Conservation (phyloP, 2,797 vertebrate genomes). For the Sarcoramphus papa region DNA sequence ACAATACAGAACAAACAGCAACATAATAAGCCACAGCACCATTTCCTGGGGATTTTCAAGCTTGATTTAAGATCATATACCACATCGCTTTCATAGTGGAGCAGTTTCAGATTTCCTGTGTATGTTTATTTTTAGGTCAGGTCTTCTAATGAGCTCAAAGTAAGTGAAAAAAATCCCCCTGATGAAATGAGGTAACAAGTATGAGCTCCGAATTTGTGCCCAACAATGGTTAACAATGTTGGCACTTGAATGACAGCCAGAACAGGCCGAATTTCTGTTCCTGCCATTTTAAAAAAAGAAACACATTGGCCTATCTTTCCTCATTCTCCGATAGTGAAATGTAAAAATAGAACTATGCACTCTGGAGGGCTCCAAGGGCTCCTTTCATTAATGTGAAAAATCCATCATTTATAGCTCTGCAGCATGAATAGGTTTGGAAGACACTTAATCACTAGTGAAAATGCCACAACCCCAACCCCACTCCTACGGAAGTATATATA, state of each 20-base stretch:
- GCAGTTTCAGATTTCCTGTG: not conserved
- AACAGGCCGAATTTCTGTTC: conserved; percentile 12
- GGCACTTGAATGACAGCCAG: conserved; percentile 16
- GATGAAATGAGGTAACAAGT: not conserved
- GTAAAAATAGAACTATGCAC: conserved; percentile 68
- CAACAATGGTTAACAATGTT: not conserved
- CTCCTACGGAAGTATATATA: not conserved
- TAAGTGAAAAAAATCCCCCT: not conserved
- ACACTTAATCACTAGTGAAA: conserved; percentile 61
- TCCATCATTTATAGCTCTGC: conserved; percentile 59
- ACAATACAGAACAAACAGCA: not conserved
- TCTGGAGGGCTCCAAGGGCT: conserved; percentile 48
- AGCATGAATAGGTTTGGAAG: conserved; percentile 63
- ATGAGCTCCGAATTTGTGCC: not conserved
- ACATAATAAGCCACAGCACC: not conserved
- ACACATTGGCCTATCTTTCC: conserved; percentile 35
- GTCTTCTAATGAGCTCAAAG: not conserved
- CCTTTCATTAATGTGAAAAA: conserved; percentile 65
- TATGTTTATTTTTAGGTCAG: not conserved
- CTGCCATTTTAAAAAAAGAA: conserved; percentile 46
- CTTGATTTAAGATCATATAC: not conserved
- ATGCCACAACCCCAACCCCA: conserved; percentile 24
- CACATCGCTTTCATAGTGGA: not conserved
- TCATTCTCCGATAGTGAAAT: conserved; percentile 52
- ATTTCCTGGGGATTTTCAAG: not conserved